phyloP scores from a whole-genome alignment of 2,888 invertebrate genomes.

The Mechanitis mazaeus region DNA sequence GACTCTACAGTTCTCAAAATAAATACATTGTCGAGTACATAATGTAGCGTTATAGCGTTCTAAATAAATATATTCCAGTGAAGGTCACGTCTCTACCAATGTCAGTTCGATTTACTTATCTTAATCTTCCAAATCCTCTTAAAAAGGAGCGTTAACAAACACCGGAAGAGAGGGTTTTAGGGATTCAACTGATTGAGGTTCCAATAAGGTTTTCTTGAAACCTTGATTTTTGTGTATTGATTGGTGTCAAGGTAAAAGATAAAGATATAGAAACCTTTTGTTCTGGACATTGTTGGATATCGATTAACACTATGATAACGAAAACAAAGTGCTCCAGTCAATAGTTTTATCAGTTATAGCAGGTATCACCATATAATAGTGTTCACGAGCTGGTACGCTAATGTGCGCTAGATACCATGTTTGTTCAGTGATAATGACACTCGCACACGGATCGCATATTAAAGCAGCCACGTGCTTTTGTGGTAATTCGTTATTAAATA shows the following conservation, averaged over 20 bases:
- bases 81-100: slow-evolving; percentile 37
- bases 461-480: slow-evolving; percentile 45
- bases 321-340: slow-evolving; percentile 24
- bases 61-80: slow-evolving; percentile 34
- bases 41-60: slow-evolving; percentile 26
- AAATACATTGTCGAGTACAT: slow-evolving; percentile 20
- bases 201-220: neutral
- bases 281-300: neutral
- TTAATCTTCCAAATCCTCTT: slow-evolving; percentile 10
- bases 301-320: slow-evolving; percentile 18
- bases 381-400: slow-evolving; percentile 38
- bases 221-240: neutral
- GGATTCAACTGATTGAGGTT: neutral
- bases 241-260: slow-evolving; percentile 1
- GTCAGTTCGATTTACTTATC: slow-evolving; percentile 29
- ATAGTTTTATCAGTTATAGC: slow-evolving; percentile 31
- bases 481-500: slow-evolving; percentile 20
- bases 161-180: neutral
- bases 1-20: slow-evolving; percentile 11
- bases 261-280: too few relatives aligned
- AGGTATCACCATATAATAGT: slow-evolving; percentile 42
- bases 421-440: slow-evolving; percentile 61
- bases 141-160: neutral
- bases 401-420: slow-evolving; percentile 59
- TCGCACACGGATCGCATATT: slow-evolving; percentile 42